Conservation (phyloP, 2,888 invertebrate species). For the Aradus depressus region DNA sequence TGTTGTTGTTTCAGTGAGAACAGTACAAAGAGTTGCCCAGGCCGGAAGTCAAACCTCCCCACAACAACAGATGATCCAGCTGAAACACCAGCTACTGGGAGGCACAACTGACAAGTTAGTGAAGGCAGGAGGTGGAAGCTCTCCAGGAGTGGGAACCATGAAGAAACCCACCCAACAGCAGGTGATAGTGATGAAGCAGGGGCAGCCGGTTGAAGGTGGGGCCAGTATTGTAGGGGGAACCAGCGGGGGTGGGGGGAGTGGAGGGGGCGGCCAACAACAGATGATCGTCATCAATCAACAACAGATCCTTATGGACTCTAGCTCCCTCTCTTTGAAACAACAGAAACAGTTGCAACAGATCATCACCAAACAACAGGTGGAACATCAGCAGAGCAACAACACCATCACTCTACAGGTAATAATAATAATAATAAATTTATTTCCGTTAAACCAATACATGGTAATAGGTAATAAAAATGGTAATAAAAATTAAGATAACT, state of each 20-base stretch:
- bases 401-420: conserved; percentile 7
- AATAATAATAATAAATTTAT: no score
- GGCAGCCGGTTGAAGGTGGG: conserved; percentile 3
- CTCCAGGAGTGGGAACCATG: background rate
- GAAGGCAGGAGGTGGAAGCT: background rate
- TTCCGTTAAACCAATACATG: no score
- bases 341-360: conserved; percentile 30
- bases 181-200: conserved; percentile 29
- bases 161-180: conserved; percentile 19
- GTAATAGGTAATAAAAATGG: no score
- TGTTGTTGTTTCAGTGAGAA: no score
- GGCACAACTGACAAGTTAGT: conserved; percentile 12
- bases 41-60: background rate
- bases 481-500: no score
- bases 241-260: conserved; percentile 15
- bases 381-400: conserved; percentile 17
- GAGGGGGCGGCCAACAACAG: conserved; percentile 25
- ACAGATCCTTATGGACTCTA: conserved; percentile 28
- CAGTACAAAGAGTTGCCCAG: conserved; percentile 19
- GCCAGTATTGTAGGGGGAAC: no score
- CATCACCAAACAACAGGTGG: conserved; percentile 26
- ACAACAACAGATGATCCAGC: conserved; percentile 26
- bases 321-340: conserved; percentile 27
- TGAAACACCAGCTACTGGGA: conserved; percentile 25
- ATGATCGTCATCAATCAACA: conserved; percentile 31